Conservation (phyloP, 2,888 invertebrate species). For the Mechanitis messenoides region DNA sequence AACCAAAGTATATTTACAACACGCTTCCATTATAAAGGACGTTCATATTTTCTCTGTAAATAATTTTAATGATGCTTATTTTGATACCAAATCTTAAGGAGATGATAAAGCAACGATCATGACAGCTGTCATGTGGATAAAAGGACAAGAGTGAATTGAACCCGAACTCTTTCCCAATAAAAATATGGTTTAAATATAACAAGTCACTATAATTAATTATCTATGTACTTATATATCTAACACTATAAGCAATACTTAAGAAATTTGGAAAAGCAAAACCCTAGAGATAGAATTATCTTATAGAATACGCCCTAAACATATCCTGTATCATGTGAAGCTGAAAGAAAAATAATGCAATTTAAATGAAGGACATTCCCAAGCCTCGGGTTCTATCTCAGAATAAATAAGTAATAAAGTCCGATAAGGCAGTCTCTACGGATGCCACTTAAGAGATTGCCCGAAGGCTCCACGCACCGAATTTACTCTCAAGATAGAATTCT, state of each 20-base stretch:
- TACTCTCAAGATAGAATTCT: conserved; percentile 53
- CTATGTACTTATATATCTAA: too few relatives aligned
- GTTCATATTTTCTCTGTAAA: neutral
- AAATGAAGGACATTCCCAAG: conserved; percentile 48
- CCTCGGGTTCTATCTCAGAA: conserved; percentile 45
- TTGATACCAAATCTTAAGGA: conserved; percentile 13
- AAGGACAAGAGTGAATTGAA: conserved; percentile 10
- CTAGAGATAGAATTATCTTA: neutral
- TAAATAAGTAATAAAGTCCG: conserved; percentile 70
- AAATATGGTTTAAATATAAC: neutral
- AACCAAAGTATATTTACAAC: neutral
- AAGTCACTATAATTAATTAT: neutral
- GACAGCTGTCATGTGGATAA: conserved; percentile 23
- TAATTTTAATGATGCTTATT: conserved; percentile 11
- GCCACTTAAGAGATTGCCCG: conserved; percentile 70
- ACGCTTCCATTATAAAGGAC: too few relatives aligned
- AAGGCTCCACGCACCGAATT: conserved; percentile 48
- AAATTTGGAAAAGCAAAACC: neutral
- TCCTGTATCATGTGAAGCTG: conserved; percentile 8
- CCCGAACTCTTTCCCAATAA: neutral
- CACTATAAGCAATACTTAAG: too few relatives aligned
- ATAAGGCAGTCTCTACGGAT: conserved; percentile 53
- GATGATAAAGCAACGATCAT: conserved; percentile 16
- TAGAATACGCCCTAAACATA: conserved; percentile 20
- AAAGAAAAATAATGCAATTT: conserved; percentile 53